phyloP scores from a whole-genome alignment of 2,888 invertebrate species.

The Cephus sareptanus region DNA sequence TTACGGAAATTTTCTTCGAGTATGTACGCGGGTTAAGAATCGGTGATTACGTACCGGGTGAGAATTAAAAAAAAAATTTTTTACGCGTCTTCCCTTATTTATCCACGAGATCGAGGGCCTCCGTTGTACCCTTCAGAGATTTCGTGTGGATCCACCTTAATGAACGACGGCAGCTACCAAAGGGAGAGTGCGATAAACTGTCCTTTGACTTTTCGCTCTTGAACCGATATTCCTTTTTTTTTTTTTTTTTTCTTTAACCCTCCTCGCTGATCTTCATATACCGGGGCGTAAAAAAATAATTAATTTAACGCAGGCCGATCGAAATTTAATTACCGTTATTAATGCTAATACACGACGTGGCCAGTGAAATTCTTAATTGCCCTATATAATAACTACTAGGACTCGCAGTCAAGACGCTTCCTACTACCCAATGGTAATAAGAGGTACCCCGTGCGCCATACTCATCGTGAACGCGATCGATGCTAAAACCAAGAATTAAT shows the following conservation, averaged over 20 bases:
- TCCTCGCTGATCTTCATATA: not conserved
- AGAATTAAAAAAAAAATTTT: too few species aligned
- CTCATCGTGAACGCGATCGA: not conserved
- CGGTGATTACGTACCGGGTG: not conserved
- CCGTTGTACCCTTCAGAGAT: not conserved
- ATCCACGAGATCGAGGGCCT: too few species aligned
- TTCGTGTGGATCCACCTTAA: not conserved
- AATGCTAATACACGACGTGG: not conserved
- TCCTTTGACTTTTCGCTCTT: not conserved
- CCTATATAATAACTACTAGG: not conserved
- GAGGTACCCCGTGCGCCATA: not conserved
- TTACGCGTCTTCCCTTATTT: too few species aligned
- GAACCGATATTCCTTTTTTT: not conserved
- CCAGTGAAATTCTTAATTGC: not conserved
- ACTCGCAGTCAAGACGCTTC: not conserved
- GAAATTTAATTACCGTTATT: not conserved
- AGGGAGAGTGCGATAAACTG: not conserved
- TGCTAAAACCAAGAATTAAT: not conserved
- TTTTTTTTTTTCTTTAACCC: not conserved
- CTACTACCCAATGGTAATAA: not conserved
- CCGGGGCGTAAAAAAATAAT: not conserved
- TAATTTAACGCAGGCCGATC: not conserved
- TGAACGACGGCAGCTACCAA: not conserved
- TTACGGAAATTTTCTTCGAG: not conserved
- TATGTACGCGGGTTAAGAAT: not conserved